These are phyloP conservation scores for Ctenodactylus gundi DNA, from an alignment of 2,113 vertebrate genomes.

Conservation along the genomic window DNA sequence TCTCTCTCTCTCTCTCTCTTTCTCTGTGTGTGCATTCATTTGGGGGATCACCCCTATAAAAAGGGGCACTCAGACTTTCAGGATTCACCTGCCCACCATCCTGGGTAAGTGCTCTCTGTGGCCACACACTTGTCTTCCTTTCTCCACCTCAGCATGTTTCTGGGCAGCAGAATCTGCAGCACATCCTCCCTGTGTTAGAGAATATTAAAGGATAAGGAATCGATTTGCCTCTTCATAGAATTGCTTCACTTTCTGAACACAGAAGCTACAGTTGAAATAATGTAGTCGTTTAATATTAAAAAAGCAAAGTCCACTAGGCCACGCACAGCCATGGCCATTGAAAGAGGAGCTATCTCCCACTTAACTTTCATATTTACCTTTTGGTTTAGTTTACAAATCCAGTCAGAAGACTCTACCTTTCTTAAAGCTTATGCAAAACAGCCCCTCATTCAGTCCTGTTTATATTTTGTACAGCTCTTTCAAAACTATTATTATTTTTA, in stretches of 20 bases:
- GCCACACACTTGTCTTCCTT: conserved; percentile 72
- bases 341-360: background rate
- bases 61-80: conserved; percentile 71
- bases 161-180: conserved; percentile 60
- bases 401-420: background rate
- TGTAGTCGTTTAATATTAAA: background rate
- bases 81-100: background rate
- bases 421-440: background rate
- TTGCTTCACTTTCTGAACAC: background rate
- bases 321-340: background rate
- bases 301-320: background rate
- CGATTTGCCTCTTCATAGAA: conserved; percentile 38
- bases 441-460: too few relatives aligned
- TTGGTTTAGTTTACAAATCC: background rate
- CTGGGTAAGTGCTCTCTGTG: conserved; percentile 71
- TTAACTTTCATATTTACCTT: background rate
- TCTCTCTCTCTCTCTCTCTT: background rate
- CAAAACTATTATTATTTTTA: too few relatives aligned
- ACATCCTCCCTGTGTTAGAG: conserved; percentile 53
- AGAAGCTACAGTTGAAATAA: background rate
- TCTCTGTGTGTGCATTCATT: background rate
- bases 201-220: conserved; percentile 22
- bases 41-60: conserved; percentile 73
- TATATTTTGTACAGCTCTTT: fast-evolving
- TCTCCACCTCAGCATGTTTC: conserved; percentile 72